Conservation (phyloP, 2,888 invertebrate genomes). For the Disparrhopalites patrizii region DNA sequence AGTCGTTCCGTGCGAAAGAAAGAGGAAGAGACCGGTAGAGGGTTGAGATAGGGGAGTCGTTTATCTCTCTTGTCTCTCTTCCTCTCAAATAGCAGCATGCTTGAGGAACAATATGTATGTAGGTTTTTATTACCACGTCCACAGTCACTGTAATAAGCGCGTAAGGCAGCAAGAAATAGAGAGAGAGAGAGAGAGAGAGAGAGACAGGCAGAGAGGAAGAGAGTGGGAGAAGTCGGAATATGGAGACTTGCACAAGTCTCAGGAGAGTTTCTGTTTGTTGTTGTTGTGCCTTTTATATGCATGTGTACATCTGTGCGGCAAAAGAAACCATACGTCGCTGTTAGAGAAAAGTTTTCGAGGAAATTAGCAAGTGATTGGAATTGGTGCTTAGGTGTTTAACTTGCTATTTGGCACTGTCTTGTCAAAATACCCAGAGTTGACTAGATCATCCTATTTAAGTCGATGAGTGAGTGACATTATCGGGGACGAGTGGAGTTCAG, state of each 20-base stretch:
- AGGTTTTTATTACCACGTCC: background rate
- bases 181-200: background rate
- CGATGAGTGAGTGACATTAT: constrained; percentile 25
- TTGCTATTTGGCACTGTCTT: constrained; percentile 21
- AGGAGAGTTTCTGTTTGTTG: background rate
- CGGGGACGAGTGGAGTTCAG: background rate
- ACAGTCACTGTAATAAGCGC: constrained; percentile 7
- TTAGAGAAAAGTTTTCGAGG: constrained; percentile 8
- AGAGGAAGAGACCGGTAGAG: too few relatives aligned
- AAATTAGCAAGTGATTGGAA: constrained; percentile 25
- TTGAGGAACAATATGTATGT: background rate
- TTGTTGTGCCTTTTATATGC: background rate
- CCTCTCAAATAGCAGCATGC: background rate
- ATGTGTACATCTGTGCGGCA: background rate
- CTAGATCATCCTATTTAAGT: constrained; percentile 25
- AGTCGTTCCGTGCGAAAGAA: too few relatives aligned
- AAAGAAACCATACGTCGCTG: constrained; percentile 8
- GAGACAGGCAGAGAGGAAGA: background rate
- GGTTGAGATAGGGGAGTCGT: too few relatives aligned
- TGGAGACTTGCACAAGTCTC: background rate
- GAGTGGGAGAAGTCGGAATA: background rate
- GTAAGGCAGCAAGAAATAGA: constrained; percentile 4
- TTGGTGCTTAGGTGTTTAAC: constrained; percentile 23
- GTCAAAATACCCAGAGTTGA: constrained; percentile 20
- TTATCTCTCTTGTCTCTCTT: too few relatives aligned